Percentiles rank a stretch among this genome's conserved stretches.
Evolutionary conservation across 2,888 invertebrate genomes (phyloP).

Genomic region (Eupithecia dodoneata): DNA sequence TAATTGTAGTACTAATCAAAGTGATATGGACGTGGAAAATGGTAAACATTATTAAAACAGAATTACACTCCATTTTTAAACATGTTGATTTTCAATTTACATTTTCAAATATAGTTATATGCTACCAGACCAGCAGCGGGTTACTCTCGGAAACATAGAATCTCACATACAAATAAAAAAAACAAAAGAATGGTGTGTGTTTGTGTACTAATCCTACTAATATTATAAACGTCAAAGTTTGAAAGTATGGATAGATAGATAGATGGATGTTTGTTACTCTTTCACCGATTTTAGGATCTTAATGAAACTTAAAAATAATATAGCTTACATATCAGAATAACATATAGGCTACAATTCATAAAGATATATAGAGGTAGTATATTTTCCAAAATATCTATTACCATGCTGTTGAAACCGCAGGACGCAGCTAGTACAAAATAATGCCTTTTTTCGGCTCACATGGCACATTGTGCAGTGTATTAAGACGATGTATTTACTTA

Average conservation of each 20-base stretch:
- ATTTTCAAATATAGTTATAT: not conserved
- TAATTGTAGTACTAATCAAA: too few relatives aligned
- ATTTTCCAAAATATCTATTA: not conserved
- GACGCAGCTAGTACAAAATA: too few relatives aligned
- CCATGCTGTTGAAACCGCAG: not conserved
- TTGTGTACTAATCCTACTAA: too few relatives aligned
- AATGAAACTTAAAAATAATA: too few relatives aligned
- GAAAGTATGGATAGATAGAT: not conserved
- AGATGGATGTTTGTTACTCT: too few relatives aligned
- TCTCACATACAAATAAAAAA: not conserved
- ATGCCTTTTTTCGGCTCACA: not conserved
- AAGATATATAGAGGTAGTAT: too few relatives aligned
- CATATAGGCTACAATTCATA: too few relatives aligned
- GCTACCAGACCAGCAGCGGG: too few relatives aligned
- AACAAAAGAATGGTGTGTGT: not conserved
- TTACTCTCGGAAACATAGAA: not conserved
- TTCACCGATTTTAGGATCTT: too few relatives aligned
- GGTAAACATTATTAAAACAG: not conserved
- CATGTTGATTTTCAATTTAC: not conserved
- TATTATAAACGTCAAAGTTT: too few relatives aligned
- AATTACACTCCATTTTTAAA: not conserved
- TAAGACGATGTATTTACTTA: not conserved
- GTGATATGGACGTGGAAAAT: constrained; percentile 3
- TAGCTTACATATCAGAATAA: too few relatives aligned
- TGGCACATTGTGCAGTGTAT: not conserved